Conservation (phyloP, 2,888 invertebrate species). For the Pardosa pseudoannulata region DNA sequence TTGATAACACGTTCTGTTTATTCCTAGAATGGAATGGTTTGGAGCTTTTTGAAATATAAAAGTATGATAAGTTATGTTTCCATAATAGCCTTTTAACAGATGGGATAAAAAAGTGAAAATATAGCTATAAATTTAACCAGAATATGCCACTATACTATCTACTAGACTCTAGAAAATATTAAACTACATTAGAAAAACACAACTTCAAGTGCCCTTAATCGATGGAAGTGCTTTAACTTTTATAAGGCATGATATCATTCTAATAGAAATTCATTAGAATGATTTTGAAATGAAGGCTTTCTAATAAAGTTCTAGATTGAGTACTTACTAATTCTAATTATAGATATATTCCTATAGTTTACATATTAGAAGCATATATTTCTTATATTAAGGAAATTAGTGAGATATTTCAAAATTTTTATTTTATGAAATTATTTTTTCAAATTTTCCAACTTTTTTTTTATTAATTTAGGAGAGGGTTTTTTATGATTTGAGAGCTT, state of each 20-base stretch:
- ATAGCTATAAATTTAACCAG: neutral
- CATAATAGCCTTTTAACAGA: neutral
- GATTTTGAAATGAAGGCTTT: neutral
- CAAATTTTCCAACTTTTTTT: too few species aligned
- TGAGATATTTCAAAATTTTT: neutral
- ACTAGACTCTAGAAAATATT: neutral
- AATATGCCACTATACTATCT: neutral
- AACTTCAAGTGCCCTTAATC: neutral
- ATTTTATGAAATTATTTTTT: neutral
- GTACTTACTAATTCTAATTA: neutral
- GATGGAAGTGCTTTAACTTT: neutral
- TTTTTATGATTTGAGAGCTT: too few species aligned
- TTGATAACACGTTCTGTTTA: neutral
- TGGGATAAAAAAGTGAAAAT: neutral
- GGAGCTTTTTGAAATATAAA: neutral
- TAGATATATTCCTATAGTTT: neutral
- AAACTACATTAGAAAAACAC: neutral
- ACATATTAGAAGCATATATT: neutral
- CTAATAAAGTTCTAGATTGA: neutral
- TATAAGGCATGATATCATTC: neutral
- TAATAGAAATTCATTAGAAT: neutral
- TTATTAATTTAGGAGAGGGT: too few species aligned
- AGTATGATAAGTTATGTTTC: neutral
- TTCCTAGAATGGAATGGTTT: neutral
- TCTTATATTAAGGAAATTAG: too few species aligned